Evolutionary conservation across 2,888 invertebrate species (phyloP).

Genomic region (Cerceris rybyensis): DNA sequence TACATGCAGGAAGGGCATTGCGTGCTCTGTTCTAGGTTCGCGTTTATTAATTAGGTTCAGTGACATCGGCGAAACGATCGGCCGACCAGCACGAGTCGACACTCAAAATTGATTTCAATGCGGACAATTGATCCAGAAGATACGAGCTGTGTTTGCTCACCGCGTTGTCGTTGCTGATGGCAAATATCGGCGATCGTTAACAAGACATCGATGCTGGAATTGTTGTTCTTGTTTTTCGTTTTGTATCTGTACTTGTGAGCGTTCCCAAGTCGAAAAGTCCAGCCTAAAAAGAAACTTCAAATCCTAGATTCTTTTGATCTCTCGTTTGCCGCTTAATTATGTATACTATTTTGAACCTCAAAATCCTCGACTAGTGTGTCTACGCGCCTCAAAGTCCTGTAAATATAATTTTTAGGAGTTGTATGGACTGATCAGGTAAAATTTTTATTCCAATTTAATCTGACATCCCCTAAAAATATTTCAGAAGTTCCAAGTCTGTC

Average conservation of each 20-base stretch:
- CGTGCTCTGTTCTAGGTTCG: background rate
- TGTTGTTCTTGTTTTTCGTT: conserved; percentile 31
- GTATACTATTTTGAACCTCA: no score
- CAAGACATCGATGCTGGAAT: conserved; percentile 53
- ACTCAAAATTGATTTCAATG: conserved; percentile 67
- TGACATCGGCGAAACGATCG: conserved; percentile 46
- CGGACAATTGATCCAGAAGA: conserved; percentile 64
- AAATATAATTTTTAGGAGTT: no score
- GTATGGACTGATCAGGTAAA: no score
- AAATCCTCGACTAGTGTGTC: no score
- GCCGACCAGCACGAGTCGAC: conserved; percentile 37
- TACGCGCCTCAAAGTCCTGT: no score
- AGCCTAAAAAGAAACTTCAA: no score
- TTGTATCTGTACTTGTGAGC: conserved; percentile 8
- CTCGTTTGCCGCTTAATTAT: no score
- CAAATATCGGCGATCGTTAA: conserved; percentile 51
- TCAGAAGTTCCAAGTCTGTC: no score
- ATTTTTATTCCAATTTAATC: no score
- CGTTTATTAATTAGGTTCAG: conserved; percentile 48
- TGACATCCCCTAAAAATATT: no score
- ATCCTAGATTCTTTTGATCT: no score
- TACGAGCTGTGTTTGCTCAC: conserved; percentile 57
- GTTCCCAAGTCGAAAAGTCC: no score
- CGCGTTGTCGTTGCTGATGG: conserved; percentile 43
- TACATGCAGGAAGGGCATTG: background rate